phyloP scores from a whole-genome alignment of 2,797 vertebrate genomes.

The Pseudochaenichthys georgianus region DNA sequence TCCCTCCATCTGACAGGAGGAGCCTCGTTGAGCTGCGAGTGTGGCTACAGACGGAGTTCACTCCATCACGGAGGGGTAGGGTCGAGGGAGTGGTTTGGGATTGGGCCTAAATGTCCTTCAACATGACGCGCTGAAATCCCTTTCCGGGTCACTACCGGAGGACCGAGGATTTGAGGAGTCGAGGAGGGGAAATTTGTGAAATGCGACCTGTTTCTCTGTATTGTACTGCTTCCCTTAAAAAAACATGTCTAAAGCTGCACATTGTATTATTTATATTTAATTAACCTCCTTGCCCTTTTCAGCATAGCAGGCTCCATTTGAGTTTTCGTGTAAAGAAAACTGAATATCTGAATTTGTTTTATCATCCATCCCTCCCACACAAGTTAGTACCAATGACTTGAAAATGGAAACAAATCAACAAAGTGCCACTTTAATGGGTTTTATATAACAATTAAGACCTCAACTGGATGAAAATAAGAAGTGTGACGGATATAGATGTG shows the following conservation, averaged over 20 bases:
- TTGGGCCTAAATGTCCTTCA: no score
- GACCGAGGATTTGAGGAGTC: no score
- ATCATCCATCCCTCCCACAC: constrained; percentile 30
- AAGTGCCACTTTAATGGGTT: constrained; percentile 12
- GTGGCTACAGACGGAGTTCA: no score
- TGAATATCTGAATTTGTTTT: constrained; percentile 41
- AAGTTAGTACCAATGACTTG: constrained; percentile 17
- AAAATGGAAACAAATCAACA: background rate
- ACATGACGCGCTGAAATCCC: no score
- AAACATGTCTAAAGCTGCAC: constrained; percentile 10
- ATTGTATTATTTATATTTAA: constrained; percentile 36
- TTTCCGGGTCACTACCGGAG: no score
- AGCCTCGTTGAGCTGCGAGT: no score
- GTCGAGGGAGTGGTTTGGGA: no score
- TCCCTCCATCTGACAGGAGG: no score
- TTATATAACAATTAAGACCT: constrained; percentile 10
- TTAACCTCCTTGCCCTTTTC: constrained; percentile 32
- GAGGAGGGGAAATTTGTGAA: no score
- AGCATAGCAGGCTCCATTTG: background rate
- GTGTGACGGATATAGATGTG: background rate
- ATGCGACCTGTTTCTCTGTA: background rate
- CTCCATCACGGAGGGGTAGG: no score
- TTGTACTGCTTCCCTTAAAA: background rate
- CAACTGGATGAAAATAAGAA: background rate
- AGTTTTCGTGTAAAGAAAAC: constrained; percentile 15